A percentile compares a stretch with the other conserved stretches of the same genome.
Conservation (phyloP, 2,888 invertebrate genomes). For the Bruchidius siliquastri region DNA sequence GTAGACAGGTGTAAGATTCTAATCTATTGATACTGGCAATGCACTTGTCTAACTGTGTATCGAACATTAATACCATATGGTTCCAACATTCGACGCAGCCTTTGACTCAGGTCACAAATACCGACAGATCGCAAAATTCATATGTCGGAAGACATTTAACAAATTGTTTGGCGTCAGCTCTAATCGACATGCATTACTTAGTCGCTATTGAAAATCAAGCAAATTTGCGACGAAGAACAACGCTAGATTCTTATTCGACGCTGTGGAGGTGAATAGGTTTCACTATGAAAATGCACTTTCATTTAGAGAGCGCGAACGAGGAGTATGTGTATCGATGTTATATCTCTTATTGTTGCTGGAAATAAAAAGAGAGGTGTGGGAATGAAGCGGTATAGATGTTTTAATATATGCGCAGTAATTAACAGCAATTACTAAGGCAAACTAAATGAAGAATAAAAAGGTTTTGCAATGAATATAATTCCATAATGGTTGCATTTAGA, state of each 20-base stretch:
- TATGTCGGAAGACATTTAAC: too few relatives aligned
- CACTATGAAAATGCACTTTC: conserved; percentile 17
- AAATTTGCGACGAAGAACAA: neutral
- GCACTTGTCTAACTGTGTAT: too few relatives aligned
- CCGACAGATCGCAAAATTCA: too few relatives aligned
- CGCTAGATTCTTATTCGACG: neutral
- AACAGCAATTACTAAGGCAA: neutral
- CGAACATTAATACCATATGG: too few relatives aligned
- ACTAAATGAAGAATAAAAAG: neutral
- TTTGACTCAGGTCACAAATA: too few relatives aligned
- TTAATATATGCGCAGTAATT: neutral
- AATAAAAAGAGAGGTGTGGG: neutral
- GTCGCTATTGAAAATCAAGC: neutral
- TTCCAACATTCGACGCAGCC: too few relatives aligned
- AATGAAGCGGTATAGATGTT: neutral
- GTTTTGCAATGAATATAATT: neutral
- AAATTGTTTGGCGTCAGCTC: too few relatives aligned
- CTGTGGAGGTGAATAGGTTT: conserved; percentile 1
- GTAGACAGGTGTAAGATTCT: too few relatives aligned
- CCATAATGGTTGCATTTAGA: neutral
- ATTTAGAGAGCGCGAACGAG: conserved; percentile 18
- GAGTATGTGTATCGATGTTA: conserved; percentile 2
- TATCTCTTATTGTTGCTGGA: neutral
- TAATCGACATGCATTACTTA: neutral
- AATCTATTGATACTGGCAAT: too few relatives aligned